Base-by-base conservation (phyloP, 2,888 invertebrate species). In the Corbicula japonica region DNA sequence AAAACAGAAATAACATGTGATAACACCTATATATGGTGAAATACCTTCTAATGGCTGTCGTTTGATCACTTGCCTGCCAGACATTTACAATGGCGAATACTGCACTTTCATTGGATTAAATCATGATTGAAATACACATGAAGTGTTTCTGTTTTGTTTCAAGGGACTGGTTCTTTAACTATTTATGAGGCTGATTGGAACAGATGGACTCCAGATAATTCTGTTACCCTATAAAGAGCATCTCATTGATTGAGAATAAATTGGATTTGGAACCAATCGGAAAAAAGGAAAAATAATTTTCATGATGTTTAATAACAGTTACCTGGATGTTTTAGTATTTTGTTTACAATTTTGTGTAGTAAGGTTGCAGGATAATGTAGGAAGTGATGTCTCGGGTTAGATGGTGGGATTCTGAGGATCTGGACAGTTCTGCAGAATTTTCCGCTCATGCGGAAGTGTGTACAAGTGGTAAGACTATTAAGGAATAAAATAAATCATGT, bases 1-100 rank as follows among this genome's bases (percentile, higher is more conserved):
- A 71, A 71, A 71, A 71, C 70, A 62, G 62, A 54, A 54, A 71
- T 62, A 62, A 71, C n/a, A 71, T 63, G 62, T 62, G 35, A 50
- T 71, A 63, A 71, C 62, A 46, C 54, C 46, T 34, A 50, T 34
- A 63, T n/a, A n/a, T n/a, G n/a, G n/a, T n/a, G n/a, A 63, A 34
- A 32, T 2, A 15, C 26, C 18, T 38, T 8, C 18, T 38, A 4
- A 32, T 32, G 35, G 32, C 8, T 56, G 56, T 34, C 34, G 35
- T n/a, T n/a, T n/a, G n/a, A n/a, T n/a, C n/a, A n/a, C n/a, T n/a
- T n/a, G n/a, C n/a, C n/a, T n/a, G n/a, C n/a, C n/a, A n/a, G n/a
- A n/a, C n/a, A n/a, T n/a, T n/a, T n/a, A n/a, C n/a, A n/a, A n/a
- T n/a, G n/a, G n/a, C n/a, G n/a, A n/a, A n/a, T n/a, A n/a, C n/a